Evolutionary conservation across 2,113 vertebrate species (phyloP).

Genomic region (Podarcis raffonei): DNA sequence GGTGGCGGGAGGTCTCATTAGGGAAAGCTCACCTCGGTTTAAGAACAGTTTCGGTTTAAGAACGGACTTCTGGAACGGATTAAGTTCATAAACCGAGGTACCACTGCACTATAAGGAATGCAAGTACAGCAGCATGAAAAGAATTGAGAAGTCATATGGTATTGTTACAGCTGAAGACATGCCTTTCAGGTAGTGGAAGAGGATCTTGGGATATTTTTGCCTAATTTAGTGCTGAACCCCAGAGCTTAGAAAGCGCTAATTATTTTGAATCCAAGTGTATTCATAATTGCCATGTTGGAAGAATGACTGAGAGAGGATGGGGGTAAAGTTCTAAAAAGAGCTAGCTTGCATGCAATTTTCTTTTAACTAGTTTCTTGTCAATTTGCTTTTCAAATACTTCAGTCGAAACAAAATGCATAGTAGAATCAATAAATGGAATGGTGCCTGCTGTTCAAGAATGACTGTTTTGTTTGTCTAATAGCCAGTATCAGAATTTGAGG

Average conservation of each 20-base stretch:
- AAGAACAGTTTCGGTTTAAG: too few relatives aligned
- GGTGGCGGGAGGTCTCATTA: too few relatives aligned
- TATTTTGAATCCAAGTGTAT: not conserved
- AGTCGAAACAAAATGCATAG: slow-evolving; percentile 3
- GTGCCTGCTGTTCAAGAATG: not conserved
- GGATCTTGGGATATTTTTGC: slow-evolving; percentile 44
- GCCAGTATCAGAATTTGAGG: not conserved
- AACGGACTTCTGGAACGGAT: too few relatives aligned
- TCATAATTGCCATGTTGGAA: not conserved
- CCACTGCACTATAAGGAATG: not conserved
- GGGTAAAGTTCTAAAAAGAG: not conserved
- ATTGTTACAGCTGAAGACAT: not conserved
- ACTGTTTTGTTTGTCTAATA: not conserved
- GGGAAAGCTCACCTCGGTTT: too few relatives aligned
- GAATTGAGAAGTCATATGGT: not conserved
- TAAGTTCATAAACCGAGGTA: too few relatives aligned
- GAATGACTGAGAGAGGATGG: not conserved
- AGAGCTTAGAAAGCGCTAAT: not conserved
- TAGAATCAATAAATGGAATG: slow-evolving; percentile 19
- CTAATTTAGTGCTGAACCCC: slow-evolving; percentile 17
- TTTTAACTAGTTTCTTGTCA: slow-evolving; percentile 9
- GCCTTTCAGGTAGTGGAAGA: not conserved
- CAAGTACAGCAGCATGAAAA: not conserved
- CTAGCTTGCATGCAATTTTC: not conserved
- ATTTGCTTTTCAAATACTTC: slow-evolving; percentile 15